A percentile compares a stretch with the other conserved stretches of the same genome.
Conservation (phyloP, 2,113 vertebrate species). For the Pontoporia blainvillei region DNA sequence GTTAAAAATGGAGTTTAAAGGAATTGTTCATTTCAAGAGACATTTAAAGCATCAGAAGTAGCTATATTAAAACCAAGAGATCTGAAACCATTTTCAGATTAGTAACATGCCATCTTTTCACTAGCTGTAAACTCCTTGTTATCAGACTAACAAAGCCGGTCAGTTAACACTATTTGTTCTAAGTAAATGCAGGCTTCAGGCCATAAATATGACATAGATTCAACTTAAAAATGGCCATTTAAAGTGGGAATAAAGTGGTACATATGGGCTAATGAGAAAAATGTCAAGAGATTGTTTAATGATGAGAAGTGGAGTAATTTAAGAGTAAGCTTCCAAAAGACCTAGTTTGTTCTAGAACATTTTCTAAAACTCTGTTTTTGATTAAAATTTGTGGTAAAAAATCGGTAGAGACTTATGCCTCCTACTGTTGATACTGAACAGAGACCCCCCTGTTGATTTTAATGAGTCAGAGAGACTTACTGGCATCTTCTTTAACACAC, state of each 20-base stretch:
- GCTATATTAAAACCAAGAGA: constrained; percentile 64
- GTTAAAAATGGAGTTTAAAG: constrained; percentile 55
- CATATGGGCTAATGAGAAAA: not conserved
- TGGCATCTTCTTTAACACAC: not conserved
- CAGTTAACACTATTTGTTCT: constrained; percentile 70
- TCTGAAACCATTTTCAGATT: constrained; percentile 62
- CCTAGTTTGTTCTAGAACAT: not conserved
- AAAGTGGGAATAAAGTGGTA: constrained; percentile 20
- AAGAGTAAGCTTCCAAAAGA: constrained; percentile 13
- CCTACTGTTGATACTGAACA: not conserved
- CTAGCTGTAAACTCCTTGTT: constrained; percentile 79
- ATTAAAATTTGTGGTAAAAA: constrained; percentile 33
- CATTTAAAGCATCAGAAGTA: constrained; percentile 69
- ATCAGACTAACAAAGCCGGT: constrained; percentile 75
- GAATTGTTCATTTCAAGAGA: constrained; percentile 71
- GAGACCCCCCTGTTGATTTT: not conserved
- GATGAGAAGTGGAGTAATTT: constrained; percentile 10
- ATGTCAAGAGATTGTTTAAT: not conserved
- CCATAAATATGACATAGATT: not conserved
- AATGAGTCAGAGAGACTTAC: not conserved
- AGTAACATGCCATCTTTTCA: constrained; percentile 77
- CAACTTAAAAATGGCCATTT: constrained; percentile 51
- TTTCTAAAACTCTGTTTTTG: constrained; percentile 24
- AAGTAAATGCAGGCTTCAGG: constrained; percentile 61
- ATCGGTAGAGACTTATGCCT: not conserved